Conservation (phyloP, 2,113 vertebrate genomes). For the Eublepharis macularius region DNA sequence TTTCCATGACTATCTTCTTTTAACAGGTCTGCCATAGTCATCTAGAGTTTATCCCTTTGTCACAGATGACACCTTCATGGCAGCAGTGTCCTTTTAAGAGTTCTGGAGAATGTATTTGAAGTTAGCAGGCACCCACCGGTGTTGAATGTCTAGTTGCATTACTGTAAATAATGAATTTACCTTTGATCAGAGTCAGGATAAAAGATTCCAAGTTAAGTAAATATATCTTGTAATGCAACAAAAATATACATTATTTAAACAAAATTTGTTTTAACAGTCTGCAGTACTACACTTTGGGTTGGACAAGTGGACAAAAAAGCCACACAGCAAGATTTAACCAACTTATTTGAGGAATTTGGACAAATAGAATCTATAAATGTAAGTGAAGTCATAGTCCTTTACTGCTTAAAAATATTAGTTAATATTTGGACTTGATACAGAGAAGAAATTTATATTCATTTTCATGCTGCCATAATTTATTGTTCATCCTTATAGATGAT, state of each 20-base stretch:
- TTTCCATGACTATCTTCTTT: too few relatives aligned
- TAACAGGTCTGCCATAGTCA: too few relatives aligned
- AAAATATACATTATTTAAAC: conserved; percentile 21
- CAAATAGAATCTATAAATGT: conserved; percentile 99
- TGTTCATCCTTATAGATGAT: conserved; percentile 86
- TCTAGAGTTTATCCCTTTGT: too few relatives aligned
- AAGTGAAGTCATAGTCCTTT: conserved; percentile 60
- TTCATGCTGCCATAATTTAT: neutral
- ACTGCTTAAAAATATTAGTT: neutral
- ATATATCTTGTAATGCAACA: neutral
- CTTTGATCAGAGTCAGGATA: neutral
- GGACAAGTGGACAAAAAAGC: conserved; percentile 99
- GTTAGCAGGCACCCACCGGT: too few relatives aligned
- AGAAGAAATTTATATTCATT: neutral
- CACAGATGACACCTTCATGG: too few relatives aligned
- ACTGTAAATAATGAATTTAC: neutral
- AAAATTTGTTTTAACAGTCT: conserved; percentile 80
- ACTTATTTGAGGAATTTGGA: conserved; percentile 98
- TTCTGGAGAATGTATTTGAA: too few relatives aligned
- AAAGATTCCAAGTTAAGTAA: neutral
- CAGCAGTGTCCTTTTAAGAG: too few relatives aligned
- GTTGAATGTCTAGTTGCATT: too few relatives aligned
- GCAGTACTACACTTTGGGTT: conserved; percentile 98
- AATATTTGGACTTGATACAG: neutral
- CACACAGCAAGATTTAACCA: conserved; percentile 96